A percentile compares a stretch with the other conserved stretches of the same genome.
Conservation (phyloP, 2,113 vertebrate species). For the Leiothrix lutea region DNA sequence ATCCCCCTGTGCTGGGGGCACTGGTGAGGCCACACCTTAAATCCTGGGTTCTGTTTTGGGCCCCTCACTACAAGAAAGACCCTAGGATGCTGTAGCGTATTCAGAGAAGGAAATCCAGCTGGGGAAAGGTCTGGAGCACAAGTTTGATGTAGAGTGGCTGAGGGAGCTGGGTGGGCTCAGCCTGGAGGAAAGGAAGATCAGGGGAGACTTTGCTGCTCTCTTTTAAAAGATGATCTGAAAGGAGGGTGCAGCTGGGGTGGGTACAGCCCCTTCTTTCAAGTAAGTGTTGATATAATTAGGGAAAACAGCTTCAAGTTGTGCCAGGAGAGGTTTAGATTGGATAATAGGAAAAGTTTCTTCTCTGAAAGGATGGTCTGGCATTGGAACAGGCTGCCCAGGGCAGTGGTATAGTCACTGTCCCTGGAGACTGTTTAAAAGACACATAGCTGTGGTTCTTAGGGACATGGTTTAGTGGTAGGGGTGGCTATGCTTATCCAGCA, state of each 20-base stretch:
- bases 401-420: background rate
- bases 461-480: background rate
- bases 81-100: fast-evolving
- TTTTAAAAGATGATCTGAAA: background rate
- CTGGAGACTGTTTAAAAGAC: background rate
- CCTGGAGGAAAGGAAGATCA: background rate
- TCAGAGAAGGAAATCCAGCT: fast-evolving
- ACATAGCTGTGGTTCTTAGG: background rate
- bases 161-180: background rate
- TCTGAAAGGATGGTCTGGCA: background rate
- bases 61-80: background rate
- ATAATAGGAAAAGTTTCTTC: background rate
- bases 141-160: fast-evolving
- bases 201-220: background rate
- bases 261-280: background rate
- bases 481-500: background rate
- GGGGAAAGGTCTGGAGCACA: background rate
- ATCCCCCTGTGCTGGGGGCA: background rate
- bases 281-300: background rate
- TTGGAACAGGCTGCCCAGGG: background rate
- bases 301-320: background rate
- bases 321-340: background rate
- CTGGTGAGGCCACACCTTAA: fast-evolving
- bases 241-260: fast-evolving
- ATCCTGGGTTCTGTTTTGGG: background rate